These are phyloP conservation scores for Trididemnum nubilum DNA, from an alignment of 23 tunicate genomes.

Conservation along the genomic window DNA sequence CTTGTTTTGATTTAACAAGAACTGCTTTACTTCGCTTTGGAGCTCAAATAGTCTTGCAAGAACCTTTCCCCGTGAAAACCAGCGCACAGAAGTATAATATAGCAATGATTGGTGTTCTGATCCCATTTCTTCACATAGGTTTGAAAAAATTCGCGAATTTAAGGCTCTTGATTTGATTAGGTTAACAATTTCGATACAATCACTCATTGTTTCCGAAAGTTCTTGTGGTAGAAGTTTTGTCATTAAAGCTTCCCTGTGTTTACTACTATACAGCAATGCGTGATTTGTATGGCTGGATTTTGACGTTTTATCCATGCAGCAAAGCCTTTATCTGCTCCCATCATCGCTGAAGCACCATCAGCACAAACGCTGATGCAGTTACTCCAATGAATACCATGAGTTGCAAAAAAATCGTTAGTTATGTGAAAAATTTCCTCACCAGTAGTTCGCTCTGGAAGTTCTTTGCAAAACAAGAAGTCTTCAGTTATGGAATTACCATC, in stretches of 20 bases:
- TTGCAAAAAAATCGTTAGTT: neutral
- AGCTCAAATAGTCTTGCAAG: neutral
- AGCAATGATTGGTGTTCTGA: neutral
- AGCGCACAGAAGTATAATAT: neutral
- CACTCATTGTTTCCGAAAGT: neutral
- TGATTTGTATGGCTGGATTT: slow-evolving; percentile 19
- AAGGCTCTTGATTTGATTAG: slow-evolving; percentile 6
- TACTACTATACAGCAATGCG: neutral
- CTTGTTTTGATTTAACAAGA: no score
- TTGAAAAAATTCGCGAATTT: slow-evolving; percentile 1
- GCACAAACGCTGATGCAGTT: slow-evolving; percentile 34
- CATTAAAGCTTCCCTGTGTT: slow-evolving; percentile 9
- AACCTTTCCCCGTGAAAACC: neutral
- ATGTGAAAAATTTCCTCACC: slow-evolving; percentile 27
- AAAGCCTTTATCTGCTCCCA: slow-evolving; percentile 24
- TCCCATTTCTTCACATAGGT: slow-evolving; percentile 20
- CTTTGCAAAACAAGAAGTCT: slow-evolving; percentile 46
- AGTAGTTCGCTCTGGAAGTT: slow-evolving; percentile 31
- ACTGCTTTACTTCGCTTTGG: neutral
- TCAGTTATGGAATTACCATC: slow-evolving; percentile 31
- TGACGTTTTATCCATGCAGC: slow-evolving; percentile 2
- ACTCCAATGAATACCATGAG: slow-evolving; percentile 20
- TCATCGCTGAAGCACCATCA: slow-evolving; percentile 42
- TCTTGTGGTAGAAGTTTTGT: neutral
- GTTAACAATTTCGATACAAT: slow-evolving; percentile 13